These are phyloP conservation scores for Taurulus bubalis DNA, from an alignment of 2,113 vertebrate genomes.

Conservation along the genomic window DNA sequence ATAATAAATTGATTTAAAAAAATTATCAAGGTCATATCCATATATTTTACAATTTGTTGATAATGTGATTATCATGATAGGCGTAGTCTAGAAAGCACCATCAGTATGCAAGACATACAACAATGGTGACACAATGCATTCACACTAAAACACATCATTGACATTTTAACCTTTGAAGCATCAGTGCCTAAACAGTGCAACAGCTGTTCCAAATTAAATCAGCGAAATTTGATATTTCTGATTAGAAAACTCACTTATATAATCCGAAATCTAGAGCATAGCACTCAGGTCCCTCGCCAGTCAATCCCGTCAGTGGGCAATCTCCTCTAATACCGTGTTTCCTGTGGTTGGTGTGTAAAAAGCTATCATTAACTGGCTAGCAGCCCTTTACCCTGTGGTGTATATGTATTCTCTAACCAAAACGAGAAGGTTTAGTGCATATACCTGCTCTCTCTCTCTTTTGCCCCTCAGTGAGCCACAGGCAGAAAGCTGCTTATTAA, in stretches of 20 bases:
- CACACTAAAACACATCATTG: not conserved
- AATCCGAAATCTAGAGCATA: not conserved
- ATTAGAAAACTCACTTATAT: conserved; percentile 27
- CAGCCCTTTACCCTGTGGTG: conserved; percentile 46
- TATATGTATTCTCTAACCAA: conserved; percentile 26
- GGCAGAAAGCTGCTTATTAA: conserved; percentile 77
- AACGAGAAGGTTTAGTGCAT: conserved; percentile 34
- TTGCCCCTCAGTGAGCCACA: conserved; percentile 48
- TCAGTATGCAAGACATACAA: conserved; percentile 21
- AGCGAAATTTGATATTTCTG: not conserved
- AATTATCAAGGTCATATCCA: not conserved
- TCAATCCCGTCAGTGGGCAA: conserved; percentile 28
- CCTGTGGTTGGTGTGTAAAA: conserved; percentile 44
- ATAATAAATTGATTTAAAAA: not conserved
- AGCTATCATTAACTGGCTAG: conserved; percentile 58
- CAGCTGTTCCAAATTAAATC: conserved; percentile 25
- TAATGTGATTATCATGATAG: not conserved
- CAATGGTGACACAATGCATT: conserved; percentile 3
- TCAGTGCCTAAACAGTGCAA: conserved; percentile 14
- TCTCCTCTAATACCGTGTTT: conserved; percentile 45
- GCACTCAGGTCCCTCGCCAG: conserved; percentile 9
- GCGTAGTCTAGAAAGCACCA: not conserved
- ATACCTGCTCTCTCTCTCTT: conserved; percentile 32
- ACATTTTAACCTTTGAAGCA: not conserved
- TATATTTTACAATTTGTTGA: not conserved